Conservation (phyloP, 1,140 invertebrate species). For the Hormaphis cornu region DNA sequence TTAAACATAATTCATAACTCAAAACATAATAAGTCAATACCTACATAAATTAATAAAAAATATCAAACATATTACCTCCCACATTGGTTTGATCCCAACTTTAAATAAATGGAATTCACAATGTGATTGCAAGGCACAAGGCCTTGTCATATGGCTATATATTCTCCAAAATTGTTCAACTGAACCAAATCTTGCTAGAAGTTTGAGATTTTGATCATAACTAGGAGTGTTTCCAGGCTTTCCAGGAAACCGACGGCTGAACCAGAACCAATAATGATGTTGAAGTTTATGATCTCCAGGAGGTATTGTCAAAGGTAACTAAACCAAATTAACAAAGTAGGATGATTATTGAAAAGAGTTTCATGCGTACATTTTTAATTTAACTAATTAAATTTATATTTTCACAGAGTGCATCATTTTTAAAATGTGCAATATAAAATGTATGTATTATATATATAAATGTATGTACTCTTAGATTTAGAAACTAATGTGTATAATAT, state of each 20-base stretch:
- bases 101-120: slow-evolving; percentile 97
- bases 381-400: too few species aligned
- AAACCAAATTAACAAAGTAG: slow-evolving; percentile 36
- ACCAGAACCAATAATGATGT: slow-evolving; percentile 84
- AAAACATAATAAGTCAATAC: not conserved
- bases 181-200: slow-evolving; percentile 75
- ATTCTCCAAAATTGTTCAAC: slow-evolving; percentile 96
- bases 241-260: slow-evolving; percentile 61
- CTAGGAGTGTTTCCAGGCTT: slow-evolving; percentile 55
- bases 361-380: too few species aligned
- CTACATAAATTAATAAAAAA: not conserved
- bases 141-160: slow-evolving; percentile 83
- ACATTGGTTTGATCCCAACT: slow-evolving; percentile 78
- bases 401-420: too few species aligned
- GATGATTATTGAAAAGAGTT: too few species aligned
- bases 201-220: slow-evolving; percentile 61
- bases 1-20: not conserved
- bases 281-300: slow-evolving; percentile 76
- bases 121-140: slow-evolving; percentile 77
- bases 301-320: slow-evolving; percentile 55
- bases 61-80: slow-evolving; percentile 31
- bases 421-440: too few species aligned
- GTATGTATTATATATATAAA: too few species aligned
- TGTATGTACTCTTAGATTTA: too few species aligned
- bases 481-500: too few species aligned